Percentiles rank a stretch among this genome's conserved stretches.
These are phyloP conservation scores for Microplitis mediator DNA, from an alignment of 1,140 invertebrate species.

Conservation along the genomic window DNA sequence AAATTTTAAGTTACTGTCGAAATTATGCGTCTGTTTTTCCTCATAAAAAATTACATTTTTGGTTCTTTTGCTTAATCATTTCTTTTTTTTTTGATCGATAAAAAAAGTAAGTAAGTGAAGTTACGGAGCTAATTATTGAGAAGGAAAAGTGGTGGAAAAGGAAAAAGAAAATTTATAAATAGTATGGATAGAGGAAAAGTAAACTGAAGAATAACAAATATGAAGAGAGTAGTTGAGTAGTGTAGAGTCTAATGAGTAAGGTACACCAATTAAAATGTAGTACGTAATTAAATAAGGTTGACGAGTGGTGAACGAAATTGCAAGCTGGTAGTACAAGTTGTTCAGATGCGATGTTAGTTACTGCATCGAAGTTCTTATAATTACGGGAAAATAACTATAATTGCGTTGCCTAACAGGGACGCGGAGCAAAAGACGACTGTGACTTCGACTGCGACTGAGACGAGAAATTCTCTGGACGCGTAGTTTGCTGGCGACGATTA, in stretches of 20 bases:
- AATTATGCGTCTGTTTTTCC: too few species aligned
- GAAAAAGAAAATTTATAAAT: too few species aligned
- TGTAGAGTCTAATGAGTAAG: slow-evolving; percentile 39
- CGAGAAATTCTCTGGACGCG: too few species aligned
- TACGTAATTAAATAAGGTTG: slow-evolving; percentile 45
- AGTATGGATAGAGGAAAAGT: not conserved
- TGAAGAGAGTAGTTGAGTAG: not conserved
- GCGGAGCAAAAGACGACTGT: not conserved
- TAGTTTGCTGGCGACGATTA: too few species aligned
- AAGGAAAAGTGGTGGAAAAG: too few species aligned
- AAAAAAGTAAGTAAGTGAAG: too few species aligned
- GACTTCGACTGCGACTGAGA: too few species aligned
- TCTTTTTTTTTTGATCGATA: too few species aligned
- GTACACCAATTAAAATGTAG: slow-evolving; percentile 46
- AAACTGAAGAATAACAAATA: not conserved
- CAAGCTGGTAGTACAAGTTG: slow-evolving; percentile 5
- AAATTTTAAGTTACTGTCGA: too few species aligned
- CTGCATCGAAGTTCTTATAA: slow-evolving; percentile 31
- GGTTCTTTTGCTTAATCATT: too few species aligned
- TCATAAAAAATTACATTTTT: too few species aligned
- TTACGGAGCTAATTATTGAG: too few species aligned
- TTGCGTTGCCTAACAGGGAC: slow-evolving; percentile 4
- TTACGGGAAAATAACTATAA: slow-evolving; percentile 33
- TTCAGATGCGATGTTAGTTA: slow-evolving; percentile 34
- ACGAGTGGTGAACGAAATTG: slow-evolving; percentile 28